These are phyloP conservation scores for Toxostoma redivivum DNA, from an alignment of 2,113 vertebrate species.

Conservation along the genomic window DNA sequence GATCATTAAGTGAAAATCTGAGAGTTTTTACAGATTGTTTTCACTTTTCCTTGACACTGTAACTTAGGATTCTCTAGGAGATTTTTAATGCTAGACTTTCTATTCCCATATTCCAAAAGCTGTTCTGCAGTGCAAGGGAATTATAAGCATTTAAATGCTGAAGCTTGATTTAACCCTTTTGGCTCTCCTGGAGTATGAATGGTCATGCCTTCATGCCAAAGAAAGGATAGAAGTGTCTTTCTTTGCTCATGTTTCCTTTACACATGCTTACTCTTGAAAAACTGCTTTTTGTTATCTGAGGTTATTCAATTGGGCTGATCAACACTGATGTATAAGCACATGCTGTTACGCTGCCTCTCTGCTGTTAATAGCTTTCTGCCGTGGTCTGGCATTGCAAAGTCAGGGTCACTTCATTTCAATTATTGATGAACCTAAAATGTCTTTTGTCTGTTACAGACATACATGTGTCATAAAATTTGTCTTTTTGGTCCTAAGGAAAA, in stretches of 20 bases:
- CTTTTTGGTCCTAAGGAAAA: background rate
- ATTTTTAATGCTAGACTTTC: constrained; percentile 13
- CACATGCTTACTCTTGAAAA: background rate
- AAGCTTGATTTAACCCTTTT: constrained; percentile 49
- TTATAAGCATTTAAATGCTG: background rate
- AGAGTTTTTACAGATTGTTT: constrained; percentile 13
- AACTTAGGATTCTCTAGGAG: background rate
- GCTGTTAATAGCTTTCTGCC: background rate
- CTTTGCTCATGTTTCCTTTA: background rate
- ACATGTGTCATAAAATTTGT: background rate
- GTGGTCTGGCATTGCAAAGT: background rate
- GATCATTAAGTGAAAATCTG: constrained; percentile 40
- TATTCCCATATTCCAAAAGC: constrained; percentile 6
- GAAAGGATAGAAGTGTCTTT: background rate
- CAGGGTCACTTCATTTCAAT: background rate
- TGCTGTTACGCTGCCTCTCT: background rate
- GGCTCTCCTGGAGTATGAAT: background rate
- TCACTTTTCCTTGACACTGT: background rate
- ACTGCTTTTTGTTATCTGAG: background rate
- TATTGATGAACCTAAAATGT: background rate
- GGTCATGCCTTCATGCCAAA: background rate
- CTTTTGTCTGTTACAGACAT: background rate
- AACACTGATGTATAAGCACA: background rate
- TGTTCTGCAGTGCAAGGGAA: constrained; percentile 30
- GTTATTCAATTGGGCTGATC: background rate